Evolutionary conservation across 2,113 vertebrate genomes (phyloP), one percentile per base, ranked within the genome.

Genomic region (Ictalurus furcatus): DNA sequence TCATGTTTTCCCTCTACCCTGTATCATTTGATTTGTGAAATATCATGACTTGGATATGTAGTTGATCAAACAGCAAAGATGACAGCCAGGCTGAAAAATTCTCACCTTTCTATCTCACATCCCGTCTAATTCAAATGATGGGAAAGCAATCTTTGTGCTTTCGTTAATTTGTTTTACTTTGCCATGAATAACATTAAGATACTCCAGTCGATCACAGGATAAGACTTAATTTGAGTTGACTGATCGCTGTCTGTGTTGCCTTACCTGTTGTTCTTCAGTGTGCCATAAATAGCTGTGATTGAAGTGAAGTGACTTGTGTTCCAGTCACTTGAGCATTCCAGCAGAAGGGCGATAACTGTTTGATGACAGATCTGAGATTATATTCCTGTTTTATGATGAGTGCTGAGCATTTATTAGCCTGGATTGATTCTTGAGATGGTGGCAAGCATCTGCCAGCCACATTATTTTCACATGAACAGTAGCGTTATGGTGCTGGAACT

Each of bases 151-250:
- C 34, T 76, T 14, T 80, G 85, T 30, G 71, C 23, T 34, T n/a
- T 34, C 37, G 11, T 19, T 79, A 79, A 52, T 87, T 63, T 48
- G 58, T 87, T 87, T 87, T 87, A 87, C 85, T 78, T 87, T 79
- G 37, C 58, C 74, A 79, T 79, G 40, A 87, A 87, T 81, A 87
- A 69, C 61, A 56, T 87, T 87, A 52, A 78, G 17, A 21, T 19
- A 30, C 44, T 69, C 52, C 54, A 69, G 37, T 81, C 86, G 69
- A 69, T 88, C 71, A 88, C 8, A 12, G 19, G 44, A 37, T 54
- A 61, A 82, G 19, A 21, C 61, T 58, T 88, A 25, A 88, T 88
- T 82, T 37, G 82, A 88, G 44, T 58, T 71, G 78, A 71, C 78
- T 37, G 44, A 69, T 81, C 5, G 56, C 85, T 85, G 63, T 65